These are phyloP conservation scores for Arbacia lixula DNA, from an alignment of 53 echinoderm and acorn worm genomes.

Conservation along the genomic window DNA sequence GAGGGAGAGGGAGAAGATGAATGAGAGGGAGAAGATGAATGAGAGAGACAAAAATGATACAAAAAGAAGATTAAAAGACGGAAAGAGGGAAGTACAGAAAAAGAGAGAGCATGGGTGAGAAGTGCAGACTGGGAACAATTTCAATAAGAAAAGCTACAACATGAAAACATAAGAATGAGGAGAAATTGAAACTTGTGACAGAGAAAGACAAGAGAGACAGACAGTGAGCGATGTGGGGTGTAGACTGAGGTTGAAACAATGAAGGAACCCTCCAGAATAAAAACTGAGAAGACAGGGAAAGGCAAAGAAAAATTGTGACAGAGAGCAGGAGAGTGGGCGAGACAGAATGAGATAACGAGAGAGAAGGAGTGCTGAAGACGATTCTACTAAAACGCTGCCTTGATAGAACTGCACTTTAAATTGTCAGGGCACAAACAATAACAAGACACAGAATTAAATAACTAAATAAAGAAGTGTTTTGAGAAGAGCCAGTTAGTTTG, in stretches of 20 bases:
- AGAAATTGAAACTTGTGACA: no score
- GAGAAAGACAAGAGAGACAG: background rate
- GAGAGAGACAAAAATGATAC: background rate
- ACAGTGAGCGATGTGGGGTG: no score
- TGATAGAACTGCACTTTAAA: no score
- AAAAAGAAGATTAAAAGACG: background rate
- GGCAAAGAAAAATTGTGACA: background rate
- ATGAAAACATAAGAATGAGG: background rate
- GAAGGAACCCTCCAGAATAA: no score
- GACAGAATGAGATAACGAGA: background rate
- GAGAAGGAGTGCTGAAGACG: no score
- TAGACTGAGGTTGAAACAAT: no score
- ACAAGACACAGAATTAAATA: no score
- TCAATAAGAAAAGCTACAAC: background rate
- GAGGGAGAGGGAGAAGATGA: constrained; percentile 5
- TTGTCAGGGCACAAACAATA: no score
- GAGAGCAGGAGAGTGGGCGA: background rate
- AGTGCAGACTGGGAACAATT: background rate
- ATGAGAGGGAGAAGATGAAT: background rate
- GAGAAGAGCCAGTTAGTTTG: no score
- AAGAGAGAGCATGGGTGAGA: background rate
- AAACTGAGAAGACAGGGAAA: background rate
- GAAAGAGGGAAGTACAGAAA: background rate
- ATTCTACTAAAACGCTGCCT: no score
- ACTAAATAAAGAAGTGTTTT: no score